phyloP scores from a whole-genome alignment of 2,113 vertebrate species.

The Pungitius pungitius region DNA sequence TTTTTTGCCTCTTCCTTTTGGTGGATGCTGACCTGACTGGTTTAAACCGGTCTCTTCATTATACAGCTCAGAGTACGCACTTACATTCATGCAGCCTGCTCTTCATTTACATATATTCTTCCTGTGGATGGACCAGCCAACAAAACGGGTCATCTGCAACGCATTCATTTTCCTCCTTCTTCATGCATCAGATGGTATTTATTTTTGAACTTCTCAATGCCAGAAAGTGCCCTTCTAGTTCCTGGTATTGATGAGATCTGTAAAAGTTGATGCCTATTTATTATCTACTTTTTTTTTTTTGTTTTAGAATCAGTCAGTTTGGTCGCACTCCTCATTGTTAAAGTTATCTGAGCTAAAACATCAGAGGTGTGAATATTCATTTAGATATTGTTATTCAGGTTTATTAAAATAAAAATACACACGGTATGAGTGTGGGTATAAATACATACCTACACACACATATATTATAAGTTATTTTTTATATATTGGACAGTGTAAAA shows the following conservation, averaged over 20 bases:
- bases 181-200: background rate
- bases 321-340: background rate
- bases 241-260: slow-evolving; percentile 13
- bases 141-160: slow-evolving; percentile 49
- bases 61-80: slow-evolving; percentile 46
- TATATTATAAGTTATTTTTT: too few species aligned
- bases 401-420: background rate
- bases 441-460: too few species aligned
- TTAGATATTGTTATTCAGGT: background rate
- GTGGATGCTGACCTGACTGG: slow-evolving; percentile 71
- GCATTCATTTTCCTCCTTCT: slow-evolving; percentile 22
- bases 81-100: slow-evolving; percentile 42
- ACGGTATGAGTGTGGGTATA: too few species aligned
- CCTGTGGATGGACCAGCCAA: slow-evolving; percentile 35
- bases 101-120: slow-evolving; percentile 54
- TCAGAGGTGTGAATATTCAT: background rate
- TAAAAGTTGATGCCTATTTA: slow-evolving; percentile 7
- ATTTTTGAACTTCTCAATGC: slow-evolving; percentile 10
- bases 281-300: background rate
- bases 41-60: slow-evolving; percentile 48
- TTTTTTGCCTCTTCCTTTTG: slow-evolving; percentile 45
- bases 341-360: slow-evolving; percentile 2
- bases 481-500: background rate
- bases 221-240: slow-evolving; percentile 14
- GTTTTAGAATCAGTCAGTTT: background rate